Evolutionary conservation across 2,113 vertebrate genomes (phyloP), one percentile per base, ranked within the genome.

Genomic region (Phalacrocorax brasilianus): DNA sequence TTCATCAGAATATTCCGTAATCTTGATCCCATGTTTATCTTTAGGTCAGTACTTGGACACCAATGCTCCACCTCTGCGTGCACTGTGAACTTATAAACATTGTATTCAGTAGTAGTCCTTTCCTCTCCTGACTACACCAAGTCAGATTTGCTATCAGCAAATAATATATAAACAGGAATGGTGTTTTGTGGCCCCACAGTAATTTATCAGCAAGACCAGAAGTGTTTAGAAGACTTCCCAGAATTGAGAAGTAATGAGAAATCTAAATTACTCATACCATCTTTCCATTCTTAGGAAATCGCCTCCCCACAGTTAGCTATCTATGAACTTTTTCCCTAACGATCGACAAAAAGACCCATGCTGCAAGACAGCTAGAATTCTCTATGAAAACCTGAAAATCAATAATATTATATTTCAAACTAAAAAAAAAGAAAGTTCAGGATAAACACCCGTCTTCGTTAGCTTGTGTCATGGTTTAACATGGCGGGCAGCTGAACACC

Each of bases 21-120:
- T 73, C 50, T 63, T 9, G 9, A 52, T 88, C 35, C 62, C n/a
- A 63, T 78, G 68, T 53, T 86, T 85, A 89, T 96, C 93, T 95
- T 92, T 91, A 85, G 89, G 76, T 73, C 73, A 63, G 27, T 42
- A 30, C 76, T 24, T 15, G 32, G 72, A 80, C 59, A 56, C 21
- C 59, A 33, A 18, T 49, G 38, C 49, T 88, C 86, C 35, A 85
- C 56, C n/a, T 84, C 53, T 38, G 49, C 24, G 40, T 52, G 71
- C 44, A 61, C 91, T 97, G 82, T 50, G 94, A 97, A 53, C 35
- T 89, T 94, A 44, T 8, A 93, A 97, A 95, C 74, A 82, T 23
- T 93, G 84, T 55, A 63, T 56, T 96, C 76, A 44, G 40, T 22
- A 84, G 65, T 17, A 84, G 38, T 40, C 33, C 47, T 63, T 27